Evolutionary conservation across 1,140 invertebrate genomes (phyloP).

Genomic region (Eurosta solidaginis): DNA sequence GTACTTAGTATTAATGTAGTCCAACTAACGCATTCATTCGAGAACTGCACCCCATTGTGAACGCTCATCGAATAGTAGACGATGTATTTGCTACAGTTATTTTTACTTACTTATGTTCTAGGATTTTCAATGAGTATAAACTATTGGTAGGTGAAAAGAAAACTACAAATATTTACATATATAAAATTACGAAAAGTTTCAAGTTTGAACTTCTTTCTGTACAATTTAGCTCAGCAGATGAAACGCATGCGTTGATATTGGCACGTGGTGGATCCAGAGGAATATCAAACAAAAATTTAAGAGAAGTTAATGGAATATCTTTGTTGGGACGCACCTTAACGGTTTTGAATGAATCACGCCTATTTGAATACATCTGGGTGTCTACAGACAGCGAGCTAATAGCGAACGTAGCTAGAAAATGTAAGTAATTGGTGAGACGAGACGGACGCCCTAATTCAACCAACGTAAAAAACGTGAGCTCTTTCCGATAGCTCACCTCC

Average conservation of each 20-base stretch:
- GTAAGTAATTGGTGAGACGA: neutral
- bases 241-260: conserved; percentile 28
- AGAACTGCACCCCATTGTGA: neutral
- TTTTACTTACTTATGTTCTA: neutral
- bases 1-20: neutral
- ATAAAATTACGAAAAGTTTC: no score
- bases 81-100: neutral
- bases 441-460: neutral
- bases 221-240: neutral
- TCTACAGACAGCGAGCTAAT: conserved; percentile 26
- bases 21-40: neutral
- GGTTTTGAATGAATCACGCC: neutral
- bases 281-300: conserved; percentile 29
- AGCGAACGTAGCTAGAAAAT: conserved; percentile 13
- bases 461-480: no score
- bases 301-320: neutral
- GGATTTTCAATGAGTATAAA: neutral
- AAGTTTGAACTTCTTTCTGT: no score
- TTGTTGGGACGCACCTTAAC: conserved; percentile 16
- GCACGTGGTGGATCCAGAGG: conserved; percentile 32
- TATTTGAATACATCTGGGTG: conserved; percentile 32
- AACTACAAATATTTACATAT: neutral
- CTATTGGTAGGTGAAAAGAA: neutral
- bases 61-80: neutral
- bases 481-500: no score